Evolutionary conservation across 2,888 invertebrate species (phyloP).

Genomic region (Pristionchus entomophagus): DNA sequence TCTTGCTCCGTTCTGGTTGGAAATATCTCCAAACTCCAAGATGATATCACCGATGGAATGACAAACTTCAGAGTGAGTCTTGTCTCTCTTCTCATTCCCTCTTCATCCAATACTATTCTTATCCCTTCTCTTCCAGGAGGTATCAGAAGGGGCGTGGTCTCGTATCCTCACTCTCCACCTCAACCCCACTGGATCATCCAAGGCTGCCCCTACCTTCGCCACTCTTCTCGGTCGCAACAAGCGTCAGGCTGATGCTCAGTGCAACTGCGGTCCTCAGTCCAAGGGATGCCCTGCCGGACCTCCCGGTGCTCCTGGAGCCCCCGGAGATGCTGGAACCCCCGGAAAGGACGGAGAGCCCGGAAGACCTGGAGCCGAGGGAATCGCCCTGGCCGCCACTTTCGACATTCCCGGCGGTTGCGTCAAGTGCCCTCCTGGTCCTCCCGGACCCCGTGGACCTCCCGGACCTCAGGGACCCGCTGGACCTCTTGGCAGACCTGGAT

Average conservation of each 20-base stretch:
- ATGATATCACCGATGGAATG: slow-evolving; percentile 61
- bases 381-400: slow-evolving; percentile 63
- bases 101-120: neutral
- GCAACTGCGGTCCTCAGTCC: slow-evolving; percentile 65
- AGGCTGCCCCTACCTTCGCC: slow-evolving; percentile 59
- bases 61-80: slow-evolving; percentile 59
- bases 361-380: slow-evolving; percentile 63
- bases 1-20: slow-evolving; percentile 55
- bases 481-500: slow-evolving; percentile 62
- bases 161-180: slow-evolving; percentile 61
- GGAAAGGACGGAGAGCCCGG: slow-evolving; percentile 65
- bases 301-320: slow-evolving; percentile 65
- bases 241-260: slow-evolving; percentile 60
- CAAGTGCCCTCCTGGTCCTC: slow-evolving; percentile 61
- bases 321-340: slow-evolving; percentile 59
- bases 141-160: slow-evolving; percentile 63
- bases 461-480: slow-evolving; percentile 62
- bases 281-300: slow-evolving; percentile 69
- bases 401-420: slow-evolving; percentile 69
- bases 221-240: slow-evolving; percentile 62
- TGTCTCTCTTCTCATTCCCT: neutral
- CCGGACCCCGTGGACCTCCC: slow-evolving; percentile 62
- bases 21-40: slow-evolving; percentile 59
- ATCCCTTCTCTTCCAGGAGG: slow-evolving; percentile 49
- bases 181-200: slow-evolving; percentile 59